Percentiles rank a stretch among this genome's conserved stretches.
These are phyloP conservation scores for Carassius auratus DNA, from an alignment of 2,113 vertebrate genomes.

Conservation along the genomic window DNA sequence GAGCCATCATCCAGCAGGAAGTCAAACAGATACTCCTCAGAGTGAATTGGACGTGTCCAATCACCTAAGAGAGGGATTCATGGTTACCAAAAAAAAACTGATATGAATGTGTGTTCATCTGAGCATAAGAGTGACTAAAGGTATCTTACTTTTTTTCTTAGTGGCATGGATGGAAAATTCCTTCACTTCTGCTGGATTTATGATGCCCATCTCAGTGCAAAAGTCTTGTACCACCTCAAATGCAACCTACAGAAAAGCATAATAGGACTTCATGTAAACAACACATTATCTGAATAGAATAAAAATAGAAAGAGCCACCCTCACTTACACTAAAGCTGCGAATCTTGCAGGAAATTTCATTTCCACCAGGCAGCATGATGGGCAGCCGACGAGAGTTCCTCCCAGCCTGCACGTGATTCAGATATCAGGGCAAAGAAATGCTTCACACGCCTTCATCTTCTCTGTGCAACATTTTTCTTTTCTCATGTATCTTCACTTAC, in stretches of 20 bases:
- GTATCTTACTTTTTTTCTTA: conserved; percentile 69
- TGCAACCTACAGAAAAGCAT: conserved; percentile 74
- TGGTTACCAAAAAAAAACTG: neutral
- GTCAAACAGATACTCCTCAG: conserved; percentile 85
- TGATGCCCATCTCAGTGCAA: conserved; percentile 81
- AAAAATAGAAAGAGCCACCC: neutral
- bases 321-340: conserved; percentile 84
- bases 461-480: neutral
- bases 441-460: no score
- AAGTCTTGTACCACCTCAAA: conserved; percentile 80
- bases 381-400: conserved; percentile 64
- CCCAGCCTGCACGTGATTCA: conserved; percentile 75
- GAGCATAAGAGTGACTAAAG: neutral
- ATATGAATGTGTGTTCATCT: neutral
- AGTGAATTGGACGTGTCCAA: conserved; percentile 75
- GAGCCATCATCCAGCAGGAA: conserved; percentile 75
- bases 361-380: conserved; percentile 79
- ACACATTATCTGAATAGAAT: neutral
- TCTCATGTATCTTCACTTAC: conserved; percentile 65
- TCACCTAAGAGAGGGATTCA: conserved; percentile 67
- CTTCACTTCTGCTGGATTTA: conserved; percentile 72
- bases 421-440: neutral
- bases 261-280: neutral
- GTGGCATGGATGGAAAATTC: conserved; percentile 83
- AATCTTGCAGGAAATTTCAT: conserved; percentile 75